A percentile compares a stretch with the other conserved stretches of the same genome.
Conservation (phyloP, 2,113 vertebrate species). For the Megaptera novaeangliae region DNA sequence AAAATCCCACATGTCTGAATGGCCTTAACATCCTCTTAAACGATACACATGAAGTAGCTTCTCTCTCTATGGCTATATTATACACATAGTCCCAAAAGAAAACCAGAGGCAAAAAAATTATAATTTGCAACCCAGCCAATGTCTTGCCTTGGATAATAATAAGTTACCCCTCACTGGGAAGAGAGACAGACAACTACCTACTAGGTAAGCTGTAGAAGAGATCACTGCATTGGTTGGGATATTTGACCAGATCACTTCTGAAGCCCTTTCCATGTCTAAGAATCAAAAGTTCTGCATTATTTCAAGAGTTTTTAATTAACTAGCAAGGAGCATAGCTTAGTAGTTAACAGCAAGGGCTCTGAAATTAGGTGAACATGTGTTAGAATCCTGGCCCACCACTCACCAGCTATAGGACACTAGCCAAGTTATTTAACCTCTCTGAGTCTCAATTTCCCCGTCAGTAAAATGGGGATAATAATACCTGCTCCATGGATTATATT, state of each 20-base stretch:
- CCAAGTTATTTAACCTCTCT: background rate
- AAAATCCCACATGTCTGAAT: background rate
- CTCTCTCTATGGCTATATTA: background rate
- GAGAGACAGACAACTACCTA: background rate
- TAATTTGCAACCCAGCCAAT: background rate
- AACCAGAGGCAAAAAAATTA: background rate
- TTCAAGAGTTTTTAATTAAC: background rate
- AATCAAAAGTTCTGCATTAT: background rate
- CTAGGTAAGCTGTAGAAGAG: background rate
- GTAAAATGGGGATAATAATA: background rate
- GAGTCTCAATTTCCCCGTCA: background rate
- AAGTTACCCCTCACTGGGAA: background rate
- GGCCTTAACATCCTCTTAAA: background rate
- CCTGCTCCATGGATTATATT: background rate
- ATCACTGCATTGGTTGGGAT: background rate
- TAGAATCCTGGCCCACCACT: background rate
- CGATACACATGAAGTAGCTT: background rate
- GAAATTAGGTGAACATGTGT: background rate
- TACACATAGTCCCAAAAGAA: background rate
- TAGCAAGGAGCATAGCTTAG: background rate
- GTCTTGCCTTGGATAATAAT: background rate
- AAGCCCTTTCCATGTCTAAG: background rate
- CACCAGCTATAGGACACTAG: background rate
- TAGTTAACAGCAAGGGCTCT: background rate
- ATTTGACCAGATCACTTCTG: background rate